Base-by-base conservation (phyloP, 2,888 invertebrate species). In the Glaucopsyche alexis region DNA sequence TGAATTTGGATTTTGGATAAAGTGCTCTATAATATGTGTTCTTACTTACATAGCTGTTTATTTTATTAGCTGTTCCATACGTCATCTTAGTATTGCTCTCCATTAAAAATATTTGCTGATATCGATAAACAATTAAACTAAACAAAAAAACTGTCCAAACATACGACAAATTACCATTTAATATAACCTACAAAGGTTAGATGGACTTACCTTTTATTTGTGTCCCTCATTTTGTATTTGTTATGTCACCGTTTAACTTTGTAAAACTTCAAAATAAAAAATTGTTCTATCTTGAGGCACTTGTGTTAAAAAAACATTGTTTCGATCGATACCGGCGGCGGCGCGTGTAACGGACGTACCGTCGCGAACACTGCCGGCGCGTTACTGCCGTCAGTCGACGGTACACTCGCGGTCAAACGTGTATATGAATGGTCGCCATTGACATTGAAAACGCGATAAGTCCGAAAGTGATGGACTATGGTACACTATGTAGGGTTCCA, bases 151-250 rank as follows among this genome's bases (percentile, higher is more conserved):
- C 55, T 42, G 19, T 19, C 55, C 16, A 19, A 19, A 19, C 6
- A 19, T 5, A 1, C 16, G 13, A 19, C 11, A 8, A 29, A 29
- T 29, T 55, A n/a, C 19, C 55, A 60, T 13, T 29, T 9, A 29
- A 60, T 13, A 1, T 60, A 38, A 55, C 8, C 16, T 29, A 9
- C 2, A 14, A 29, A 13, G 1, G 13, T 6, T 13, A 60, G 13
- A 14, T 29, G 1, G 13, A 66, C 76, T 77, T 55, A 77, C 77
- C 73, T 38, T 74, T 74, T 74, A 55, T 49, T 76, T n/a, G 66
- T 76, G 71, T 79, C 77, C 72, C 76, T 77, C 78, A 79, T 78
- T 73, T 71, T 71, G 65, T 40, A 7, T 50, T 52, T 55, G 7
- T 42, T 42, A 42, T 29, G 38, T 11, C 14, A 60, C 38, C 13